Conservation (phyloP, 2,113 vertebrate genomes). For the Platysteira castanea region DNA sequence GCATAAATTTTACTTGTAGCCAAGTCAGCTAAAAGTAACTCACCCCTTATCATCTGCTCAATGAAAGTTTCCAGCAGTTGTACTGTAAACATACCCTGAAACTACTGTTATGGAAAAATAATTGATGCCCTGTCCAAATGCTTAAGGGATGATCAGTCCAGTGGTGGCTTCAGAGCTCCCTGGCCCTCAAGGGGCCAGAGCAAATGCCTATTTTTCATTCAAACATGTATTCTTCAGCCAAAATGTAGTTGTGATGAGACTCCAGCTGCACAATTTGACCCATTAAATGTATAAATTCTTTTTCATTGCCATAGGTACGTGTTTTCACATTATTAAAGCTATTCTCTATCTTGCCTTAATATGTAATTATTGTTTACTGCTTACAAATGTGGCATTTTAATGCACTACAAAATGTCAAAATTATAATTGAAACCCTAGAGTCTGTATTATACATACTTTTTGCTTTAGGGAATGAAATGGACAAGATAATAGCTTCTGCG, state of each 20-base stretch:
- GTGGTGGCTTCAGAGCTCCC: neutral
- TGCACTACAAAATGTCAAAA: neutral
- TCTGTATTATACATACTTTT: neutral
- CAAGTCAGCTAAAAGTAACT: constrained; percentile 57
- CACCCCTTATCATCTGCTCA: constrained; percentile 42
- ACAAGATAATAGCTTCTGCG: neutral
- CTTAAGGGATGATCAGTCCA: neutral
- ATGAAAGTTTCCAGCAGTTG: neutral
- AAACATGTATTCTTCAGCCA: neutral
- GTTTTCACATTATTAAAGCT: neutral
- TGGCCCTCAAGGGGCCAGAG: neutral
- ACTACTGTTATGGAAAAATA: neutral
- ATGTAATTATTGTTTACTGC: neutral
- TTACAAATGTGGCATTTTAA: neutral
- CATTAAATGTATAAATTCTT: neutral
- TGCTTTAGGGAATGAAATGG: neutral
- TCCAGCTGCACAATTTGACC: neutral
- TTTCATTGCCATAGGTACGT: neutral
- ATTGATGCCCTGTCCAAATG: neutral
- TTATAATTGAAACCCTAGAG: neutral
- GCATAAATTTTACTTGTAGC: constrained; percentile 60
- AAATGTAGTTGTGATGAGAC: neutral
- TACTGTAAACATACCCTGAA: constrained; percentile 25
- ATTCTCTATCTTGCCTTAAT: neutral
- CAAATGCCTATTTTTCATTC: neutral